Evolutionary conservation across 2,797 vertebrate genomes (phyloP).

Genomic region (Etheostoma perlongum): DNA sequence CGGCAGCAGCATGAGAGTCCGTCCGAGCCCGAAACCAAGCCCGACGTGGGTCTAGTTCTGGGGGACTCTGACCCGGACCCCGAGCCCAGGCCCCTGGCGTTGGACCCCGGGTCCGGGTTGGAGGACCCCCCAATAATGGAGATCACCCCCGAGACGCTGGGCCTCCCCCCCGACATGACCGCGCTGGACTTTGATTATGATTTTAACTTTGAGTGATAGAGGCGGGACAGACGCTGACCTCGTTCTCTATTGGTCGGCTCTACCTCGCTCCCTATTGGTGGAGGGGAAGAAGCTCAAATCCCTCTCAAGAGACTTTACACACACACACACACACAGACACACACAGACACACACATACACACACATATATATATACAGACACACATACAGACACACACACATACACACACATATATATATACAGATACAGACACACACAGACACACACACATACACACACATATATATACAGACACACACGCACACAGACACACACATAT

Average conservation of each 20-base stretch:
- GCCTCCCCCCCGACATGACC: constrained; percentile 72
- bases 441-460: too few species aligned
- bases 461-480: too few species aligned
- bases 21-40: constrained; percentile 40
- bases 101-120: not conserved
- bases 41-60: not conserved
- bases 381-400: too few species aligned
- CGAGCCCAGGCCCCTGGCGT: not conserved
- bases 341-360: too few species aligned
- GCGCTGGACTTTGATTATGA: constrained; percentile 71
- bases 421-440: too few species aligned
- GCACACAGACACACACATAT: too few species aligned
- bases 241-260: too few species aligned
- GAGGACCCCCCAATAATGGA: not conserved
- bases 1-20: constrained; percentile 59
- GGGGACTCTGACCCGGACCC: constrained; percentile 30
- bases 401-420: accelerated
- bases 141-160: constrained; percentile 66
- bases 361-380: accelerated
- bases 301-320: too few species aligned
- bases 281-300: too few species aligned
- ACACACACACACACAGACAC: too few species aligned
- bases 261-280: too few species aligned
- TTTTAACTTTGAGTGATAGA: constrained; percentile 75
- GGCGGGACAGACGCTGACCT: not conserved